Evolutionary conservation across 2,113 vertebrate genomes (phyloP).

Genomic region (Callipepla squamata): DNA sequence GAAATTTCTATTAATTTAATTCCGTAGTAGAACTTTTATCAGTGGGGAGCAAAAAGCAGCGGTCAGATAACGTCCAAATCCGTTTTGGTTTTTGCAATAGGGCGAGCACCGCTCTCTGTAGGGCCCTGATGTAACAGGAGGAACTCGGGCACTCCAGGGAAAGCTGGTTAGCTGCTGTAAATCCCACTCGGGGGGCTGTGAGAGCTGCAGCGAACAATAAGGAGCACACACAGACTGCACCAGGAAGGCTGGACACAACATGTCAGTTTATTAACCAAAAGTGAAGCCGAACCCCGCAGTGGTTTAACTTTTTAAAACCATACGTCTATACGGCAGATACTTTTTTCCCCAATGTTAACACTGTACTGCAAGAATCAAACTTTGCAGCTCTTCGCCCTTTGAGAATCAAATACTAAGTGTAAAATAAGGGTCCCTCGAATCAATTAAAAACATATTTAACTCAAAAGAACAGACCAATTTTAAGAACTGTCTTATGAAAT

Average conservation of each 20-base stretch:
- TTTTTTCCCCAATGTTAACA: conserved; percentile 52
- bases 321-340: conserved; percentile 61
- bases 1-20: not conserved
- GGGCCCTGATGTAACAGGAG: not conserved
- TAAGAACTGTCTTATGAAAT: conserved; percentile 67
- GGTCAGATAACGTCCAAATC: not conserved
- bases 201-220: conserved; percentile 34
- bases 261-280: conserved; percentile 81
- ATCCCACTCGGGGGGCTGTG: not conserved
- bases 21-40: not conserved
- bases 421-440: conserved; percentile 68
- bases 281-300: conserved; percentile 72
- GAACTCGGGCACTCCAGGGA: not conserved
- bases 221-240: conserved; percentile 56
- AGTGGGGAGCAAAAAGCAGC: not conserved
- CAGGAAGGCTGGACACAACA: conserved; percentile 68
- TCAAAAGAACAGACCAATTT: conserved; percentile 68
- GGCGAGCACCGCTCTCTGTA: not conserved
- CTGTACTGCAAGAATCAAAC: conserved; percentile 71
- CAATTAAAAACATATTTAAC: conserved; percentile 29
- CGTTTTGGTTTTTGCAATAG: not conserved
- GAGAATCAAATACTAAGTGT: conserved; percentile 72
- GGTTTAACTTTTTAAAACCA: conserved; percentile 68
- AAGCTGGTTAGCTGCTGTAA: not conserved
- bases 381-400: conserved; percentile 65